Conservation (phyloP, 2,888 invertebrate genomes). For the Cerceris ruficornis region DNA sequence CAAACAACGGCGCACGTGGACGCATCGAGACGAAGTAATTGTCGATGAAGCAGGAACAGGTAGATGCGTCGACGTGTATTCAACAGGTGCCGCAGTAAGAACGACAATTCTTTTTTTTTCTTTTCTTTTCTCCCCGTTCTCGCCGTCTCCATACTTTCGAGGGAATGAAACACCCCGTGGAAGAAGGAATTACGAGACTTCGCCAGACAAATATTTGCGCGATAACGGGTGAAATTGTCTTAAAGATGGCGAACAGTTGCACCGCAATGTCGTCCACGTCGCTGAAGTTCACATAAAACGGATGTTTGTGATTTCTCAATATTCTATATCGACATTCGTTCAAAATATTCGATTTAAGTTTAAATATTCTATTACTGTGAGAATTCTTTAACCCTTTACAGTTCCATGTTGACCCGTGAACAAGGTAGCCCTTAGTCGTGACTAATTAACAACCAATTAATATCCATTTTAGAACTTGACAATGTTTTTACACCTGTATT, state of each 20-base stretch:
- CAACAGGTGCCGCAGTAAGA: conserved; percentile 63
- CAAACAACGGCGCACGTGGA: not conserved
- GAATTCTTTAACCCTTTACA: too few species aligned
- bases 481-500: too few species aligned
- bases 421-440: too few species aligned
- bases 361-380: too few species aligned
- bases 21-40: conserved; percentile 43
- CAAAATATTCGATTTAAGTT: too few species aligned
- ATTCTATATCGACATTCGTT: too few species aligned
- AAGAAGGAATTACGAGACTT: conserved; percentile 48
- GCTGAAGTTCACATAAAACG: not conserved
- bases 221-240: conserved; percentile 25
- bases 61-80: conserved; percentile 52
- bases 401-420: too few species aligned
- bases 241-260: conserved; percentile 26
- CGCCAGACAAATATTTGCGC: conserved; percentile 45
- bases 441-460: too few species aligned
- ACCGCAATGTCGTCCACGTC: not conserved
- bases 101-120: conserved; percentile 34
- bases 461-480: too few species aligned
- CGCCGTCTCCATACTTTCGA: conserved; percentile 2
- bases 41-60: conserved; percentile 43
- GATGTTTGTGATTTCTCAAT: not conserved
- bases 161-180: conserved; percentile 7
- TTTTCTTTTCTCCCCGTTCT: conserved; percentile 4